These are phyloP conservation scores for Trialeurodes vaporariorum DNA, from an alignment of 1,140 invertebrate species.

Conservation along the genomic window DNA sequence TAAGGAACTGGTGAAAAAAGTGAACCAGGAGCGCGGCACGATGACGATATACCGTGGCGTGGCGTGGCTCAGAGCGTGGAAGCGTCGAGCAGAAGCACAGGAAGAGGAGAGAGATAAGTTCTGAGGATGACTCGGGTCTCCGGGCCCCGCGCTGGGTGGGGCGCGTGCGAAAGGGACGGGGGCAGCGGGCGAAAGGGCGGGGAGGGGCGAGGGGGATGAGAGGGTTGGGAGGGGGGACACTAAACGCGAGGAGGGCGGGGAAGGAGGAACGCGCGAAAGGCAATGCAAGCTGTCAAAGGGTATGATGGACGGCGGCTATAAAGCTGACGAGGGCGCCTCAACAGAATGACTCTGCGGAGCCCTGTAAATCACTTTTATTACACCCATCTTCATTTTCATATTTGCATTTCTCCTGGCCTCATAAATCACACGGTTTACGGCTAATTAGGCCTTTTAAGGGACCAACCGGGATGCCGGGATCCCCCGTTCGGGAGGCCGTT, in stretches of 20 bases:
- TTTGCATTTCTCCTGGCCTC: constrained; percentile 48
- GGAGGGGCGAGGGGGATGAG: constrained; percentile 1
- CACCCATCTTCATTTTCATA: constrained; percentile 67
- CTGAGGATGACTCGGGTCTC: background rate
- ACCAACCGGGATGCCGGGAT: background rate
- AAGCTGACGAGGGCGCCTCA: constrained; percentile 49
- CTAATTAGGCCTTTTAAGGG: constrained; percentile 45
- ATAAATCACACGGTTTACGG: constrained; percentile 54
- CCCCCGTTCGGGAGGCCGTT: constrained; percentile 13
- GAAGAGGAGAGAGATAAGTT: constrained; percentile 3
- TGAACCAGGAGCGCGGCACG: no score
- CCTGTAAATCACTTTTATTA: constrained; percentile 67
- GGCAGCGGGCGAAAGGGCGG: constrained; percentile 22
- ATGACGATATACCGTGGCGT: no score
- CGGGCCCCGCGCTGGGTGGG: constrained; percentile 28
- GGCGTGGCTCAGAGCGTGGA: no score
- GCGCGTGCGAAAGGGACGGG: constrained; percentile 36
- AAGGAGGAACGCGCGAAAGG: constrained; percentile 21
- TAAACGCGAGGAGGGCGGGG: background rate
- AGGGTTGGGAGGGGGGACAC: no score
- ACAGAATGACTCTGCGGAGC: constrained; percentile 57
- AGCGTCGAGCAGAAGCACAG: no score
- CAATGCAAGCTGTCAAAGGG: constrained; percentile 49
- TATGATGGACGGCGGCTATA: constrained; percentile 53
- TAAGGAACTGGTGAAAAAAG: no score